Evolutionary conservation across 2,888 invertebrate species (phyloP).

Genomic region (Heliconius cydno): DNA sequence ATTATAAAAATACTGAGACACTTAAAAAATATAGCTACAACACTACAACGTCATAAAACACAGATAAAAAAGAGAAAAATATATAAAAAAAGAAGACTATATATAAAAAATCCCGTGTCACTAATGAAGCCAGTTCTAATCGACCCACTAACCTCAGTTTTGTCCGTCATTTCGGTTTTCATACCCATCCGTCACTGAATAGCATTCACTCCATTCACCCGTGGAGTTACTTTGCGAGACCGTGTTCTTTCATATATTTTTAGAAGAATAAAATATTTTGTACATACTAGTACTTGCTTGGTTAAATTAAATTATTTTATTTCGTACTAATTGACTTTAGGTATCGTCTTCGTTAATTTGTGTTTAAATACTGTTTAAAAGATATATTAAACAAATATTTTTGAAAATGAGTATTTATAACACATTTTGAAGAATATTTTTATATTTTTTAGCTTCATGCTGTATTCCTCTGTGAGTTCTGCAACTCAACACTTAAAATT

Average conservation of each 20-base stretch:
- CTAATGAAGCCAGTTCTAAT: slow-evolving; percentile 44
- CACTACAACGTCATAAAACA: background rate
- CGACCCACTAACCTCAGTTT: slow-evolving; percentile 46
- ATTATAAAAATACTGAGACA: background rate
- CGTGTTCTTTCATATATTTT: slow-evolving; percentile 30
- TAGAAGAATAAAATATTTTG: slow-evolving; percentile 22
- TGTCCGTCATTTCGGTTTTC: slow-evolving; percentile 43
- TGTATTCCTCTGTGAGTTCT: too few relatives aligned
- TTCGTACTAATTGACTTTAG: slow-evolving; percentile 15
- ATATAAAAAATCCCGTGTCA: slow-evolving; percentile 34
- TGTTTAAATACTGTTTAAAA: background rate
- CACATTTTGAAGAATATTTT: too few relatives aligned
- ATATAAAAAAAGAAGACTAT: slow-evolving; percentile 17
- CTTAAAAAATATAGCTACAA: background rate
- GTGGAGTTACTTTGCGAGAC: slow-evolving; percentile 22
- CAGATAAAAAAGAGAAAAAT: background rate
- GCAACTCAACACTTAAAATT: too few relatives aligned
- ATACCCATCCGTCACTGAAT: slow-evolving; percentile 40
- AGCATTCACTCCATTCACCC: slow-evolving; percentile 42
- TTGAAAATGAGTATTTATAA: too few relatives aligned
- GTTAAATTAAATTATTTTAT: slow-evolving; percentile 7
- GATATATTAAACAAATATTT: too few relatives aligned
- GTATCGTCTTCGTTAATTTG: background rate
- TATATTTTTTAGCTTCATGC: too few relatives aligned
- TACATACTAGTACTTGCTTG: background rate